Percentiles rank a stretch among this genome's conserved stretches.
phyloP scores from a whole-genome alignment of 2,113 vertebrate species.

The Eidolon helvum region DNA sequence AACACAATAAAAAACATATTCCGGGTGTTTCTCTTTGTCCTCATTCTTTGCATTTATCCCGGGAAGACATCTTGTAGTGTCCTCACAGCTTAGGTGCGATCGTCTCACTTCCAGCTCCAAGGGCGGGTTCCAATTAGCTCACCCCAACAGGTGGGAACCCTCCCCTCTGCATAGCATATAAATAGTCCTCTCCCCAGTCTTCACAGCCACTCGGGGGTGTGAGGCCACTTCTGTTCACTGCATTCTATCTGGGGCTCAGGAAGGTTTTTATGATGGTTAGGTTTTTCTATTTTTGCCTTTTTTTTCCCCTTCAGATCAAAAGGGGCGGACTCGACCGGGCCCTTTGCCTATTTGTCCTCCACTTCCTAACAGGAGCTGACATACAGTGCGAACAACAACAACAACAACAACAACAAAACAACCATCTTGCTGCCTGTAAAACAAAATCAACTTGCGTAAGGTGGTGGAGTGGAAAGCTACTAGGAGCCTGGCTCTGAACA shows the following conservation, averaged over 20 bases:
- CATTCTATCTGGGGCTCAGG: neutral
- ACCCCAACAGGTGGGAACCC: no score
- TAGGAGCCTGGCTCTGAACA: neutral
- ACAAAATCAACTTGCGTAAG: neutral
- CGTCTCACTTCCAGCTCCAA: neutral
- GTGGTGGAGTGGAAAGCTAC: neutral
- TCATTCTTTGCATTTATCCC: neutral
- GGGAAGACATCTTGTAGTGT: neutral
- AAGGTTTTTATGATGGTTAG: neutral
- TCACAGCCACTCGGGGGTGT: neutral
- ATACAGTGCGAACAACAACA: neutral
- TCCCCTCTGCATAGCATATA: neutral
- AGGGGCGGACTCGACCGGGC: neutral
- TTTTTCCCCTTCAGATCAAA: neutral
- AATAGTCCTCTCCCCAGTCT: neutral
- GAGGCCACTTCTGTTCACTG: neutral
- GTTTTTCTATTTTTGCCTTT: neutral
- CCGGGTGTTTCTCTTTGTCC: neutral
- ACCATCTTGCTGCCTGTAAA: neutral
- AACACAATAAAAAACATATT: neutral
- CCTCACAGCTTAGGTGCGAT: neutral
- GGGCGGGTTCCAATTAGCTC: neutral
- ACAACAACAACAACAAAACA: no score
- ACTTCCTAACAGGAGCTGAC: neutral
- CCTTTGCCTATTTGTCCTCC: neutral